Percentiles rank a stretch among this genome's conserved stretches.
Evolutionary conservation across 1,140 invertebrate species (phyloP).

Genomic region (Trigoniulus corallinus): DNA sequence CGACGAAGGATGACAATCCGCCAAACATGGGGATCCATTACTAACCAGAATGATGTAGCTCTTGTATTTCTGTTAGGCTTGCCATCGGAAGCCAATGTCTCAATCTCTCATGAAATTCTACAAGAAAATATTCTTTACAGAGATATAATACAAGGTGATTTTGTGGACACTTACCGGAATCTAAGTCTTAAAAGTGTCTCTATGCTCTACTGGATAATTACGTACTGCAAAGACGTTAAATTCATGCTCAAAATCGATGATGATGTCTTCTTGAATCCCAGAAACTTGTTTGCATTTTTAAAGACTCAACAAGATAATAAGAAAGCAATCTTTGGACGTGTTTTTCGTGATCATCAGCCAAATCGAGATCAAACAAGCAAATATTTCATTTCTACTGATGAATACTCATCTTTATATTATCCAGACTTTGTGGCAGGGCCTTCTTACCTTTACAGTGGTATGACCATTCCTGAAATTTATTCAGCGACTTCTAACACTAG

Average conservation of each 20-base stretch:
- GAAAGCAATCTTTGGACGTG: conserved; percentile 48
- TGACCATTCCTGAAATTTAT: conserved; percentile 47
- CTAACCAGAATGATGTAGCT: conserved; percentile 21
- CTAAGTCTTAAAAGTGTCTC: conserved; percentile 72
- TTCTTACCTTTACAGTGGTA: conserved; percentile 57
- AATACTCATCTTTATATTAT: conserved; percentile 43
- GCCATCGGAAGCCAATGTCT: conserved; percentile 33
- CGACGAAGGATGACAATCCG: conserved; percentile 41
- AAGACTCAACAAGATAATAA: conserved; percentile 7
- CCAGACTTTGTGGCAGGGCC: conserved; percentile 64
- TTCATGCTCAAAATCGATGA: conserved; percentile 75
- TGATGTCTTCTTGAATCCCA: conserved; percentile 81
- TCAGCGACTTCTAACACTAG: conserved; percentile 43
- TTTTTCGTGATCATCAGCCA: conserved; percentile 68
- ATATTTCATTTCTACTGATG: conserved; percentile 54
- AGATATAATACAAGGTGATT: conserved; percentile 46
- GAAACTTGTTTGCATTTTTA: conserved; percentile 40
- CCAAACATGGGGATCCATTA: conserved; percentile 40
- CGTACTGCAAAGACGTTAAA: conserved; percentile 50
- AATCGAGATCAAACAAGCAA: conserved; percentile 65
- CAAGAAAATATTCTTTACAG: conserved; percentile 50
- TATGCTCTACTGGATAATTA: conserved; percentile 63
- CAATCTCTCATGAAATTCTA: conserved; percentile 29
- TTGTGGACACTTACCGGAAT: conserved; percentile 70
- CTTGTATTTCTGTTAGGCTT: conserved; percentile 44